Evolutionary conservation across 2,888 invertebrate genomes (phyloP), one percentile per base, ranked within the genome.

Genomic region (Eristalinus sepulchralis): DNA sequence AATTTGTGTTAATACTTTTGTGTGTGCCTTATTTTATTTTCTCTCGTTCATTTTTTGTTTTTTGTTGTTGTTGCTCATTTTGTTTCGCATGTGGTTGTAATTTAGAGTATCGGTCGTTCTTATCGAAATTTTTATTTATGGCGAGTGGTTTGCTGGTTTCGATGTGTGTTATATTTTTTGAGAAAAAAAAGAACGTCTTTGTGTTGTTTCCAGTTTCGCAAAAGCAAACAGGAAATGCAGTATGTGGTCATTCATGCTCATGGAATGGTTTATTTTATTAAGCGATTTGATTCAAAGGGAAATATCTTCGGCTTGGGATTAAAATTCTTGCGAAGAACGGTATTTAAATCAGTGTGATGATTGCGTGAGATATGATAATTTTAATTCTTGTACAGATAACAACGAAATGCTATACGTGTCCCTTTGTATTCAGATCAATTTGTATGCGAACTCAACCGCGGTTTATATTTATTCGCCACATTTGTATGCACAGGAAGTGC

Each of bases 1-100:
- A 78, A 83, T 85, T 81, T 85, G 73, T 85, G 81, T 81, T 77
- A 66, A 86, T 62, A 86, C 57, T 68, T 24, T 55, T 68, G 55
- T 33, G 27, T 39, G 17, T 8, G 47, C 47, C 33, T 66, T 31
- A 20, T 39, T 39, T 59, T 59, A 34, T 78, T 47, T 27, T 3
- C 5, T 2, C 27, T n/a, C n/a, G n/a, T n/a, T n/a, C n/a, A n/a
- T n/a, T 27, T 27, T 27, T 27, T 63, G 57, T 57, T 63, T 62
- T 11, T 59, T 55, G 57, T 71, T 47, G 11, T 57, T 24, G 17
- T 27, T 59, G 71, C 36, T 55, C n/a, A 47, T 57, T 57, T 57
- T 22, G 13, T 1, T 57, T 11, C 22, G 53, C 59, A 34, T 79
- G 60, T 60, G 60, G 27, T 70, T 36, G 57, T 33, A 63, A 27